Conservation (phyloP, 2,113 vertebrate species). For the Ceyx margarethae region DNA sequence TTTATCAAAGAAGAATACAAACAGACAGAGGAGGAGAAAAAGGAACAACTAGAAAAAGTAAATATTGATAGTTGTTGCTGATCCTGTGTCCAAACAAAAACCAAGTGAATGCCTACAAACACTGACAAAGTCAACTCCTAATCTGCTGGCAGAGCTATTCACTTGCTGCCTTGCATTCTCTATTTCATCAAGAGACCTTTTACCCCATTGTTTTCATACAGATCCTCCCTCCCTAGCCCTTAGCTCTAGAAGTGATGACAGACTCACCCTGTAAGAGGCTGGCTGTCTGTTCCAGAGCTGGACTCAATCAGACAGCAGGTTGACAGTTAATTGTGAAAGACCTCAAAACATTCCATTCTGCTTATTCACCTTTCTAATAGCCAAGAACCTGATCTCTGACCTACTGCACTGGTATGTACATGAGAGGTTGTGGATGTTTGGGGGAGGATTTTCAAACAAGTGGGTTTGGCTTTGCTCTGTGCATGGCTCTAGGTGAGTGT, state of each 20-base stretch:
- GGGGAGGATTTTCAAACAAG: neutral
- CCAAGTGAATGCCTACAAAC: neutral
- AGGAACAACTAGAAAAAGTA: constrained; percentile 60
- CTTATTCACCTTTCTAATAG: constrained; percentile 23
- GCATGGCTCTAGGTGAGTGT: neutral
- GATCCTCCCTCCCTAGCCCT: constrained; percentile 10
- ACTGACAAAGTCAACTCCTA: neutral
- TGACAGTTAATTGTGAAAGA: constrained; percentile 10
- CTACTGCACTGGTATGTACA: neutral
- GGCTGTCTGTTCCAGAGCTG: neutral
- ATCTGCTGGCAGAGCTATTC: neutral
- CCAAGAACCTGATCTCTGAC: neutral
- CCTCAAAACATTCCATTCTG: constrained; percentile 37
- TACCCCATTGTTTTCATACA: neutral
- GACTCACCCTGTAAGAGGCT: neutral
- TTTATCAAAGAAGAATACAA: constrained; percentile 71
- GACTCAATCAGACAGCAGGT: neutral
- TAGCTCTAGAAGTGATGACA: constrained; percentile 26
- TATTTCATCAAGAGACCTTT: neutral
- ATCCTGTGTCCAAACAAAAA: neutral
- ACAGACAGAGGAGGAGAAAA: constrained; percentile 77
- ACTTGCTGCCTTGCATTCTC: neutral
- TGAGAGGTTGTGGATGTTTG: neutral
- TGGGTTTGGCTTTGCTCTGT: neutral
- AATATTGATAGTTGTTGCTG: constrained; percentile 35